Evolutionary conservation across 2,888 invertebrate genomes (phyloP).

Genomic region (Andrena praecox): DNA sequence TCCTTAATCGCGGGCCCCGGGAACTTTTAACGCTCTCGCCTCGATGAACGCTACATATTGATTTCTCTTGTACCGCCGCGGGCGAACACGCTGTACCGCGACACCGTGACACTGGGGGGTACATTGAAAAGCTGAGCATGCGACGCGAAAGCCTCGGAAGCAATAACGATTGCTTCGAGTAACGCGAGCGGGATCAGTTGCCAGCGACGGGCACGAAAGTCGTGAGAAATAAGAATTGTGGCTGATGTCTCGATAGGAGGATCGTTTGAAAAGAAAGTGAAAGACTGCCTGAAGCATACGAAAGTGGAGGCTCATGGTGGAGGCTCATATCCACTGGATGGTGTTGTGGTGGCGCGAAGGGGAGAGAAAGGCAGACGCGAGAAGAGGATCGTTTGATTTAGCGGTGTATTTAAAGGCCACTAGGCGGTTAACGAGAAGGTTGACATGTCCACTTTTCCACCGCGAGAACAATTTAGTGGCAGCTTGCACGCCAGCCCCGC

Average conservation of each 20-base stretch:
- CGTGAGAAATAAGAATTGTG: neutral
- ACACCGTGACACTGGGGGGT: neutral
- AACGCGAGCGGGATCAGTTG: neutral
- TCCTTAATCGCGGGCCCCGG: constrained; percentile 29
- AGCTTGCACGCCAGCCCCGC: constrained; percentile 62
- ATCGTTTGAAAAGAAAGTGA: no score
- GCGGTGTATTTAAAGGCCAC: constrained; percentile 71
- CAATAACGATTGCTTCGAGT: neutral
- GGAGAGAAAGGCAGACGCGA: neutral
- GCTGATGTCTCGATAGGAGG: no score
- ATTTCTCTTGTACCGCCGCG: constrained; percentile 18
- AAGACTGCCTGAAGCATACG: no score
- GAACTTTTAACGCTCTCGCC: constrained; percentile 38
- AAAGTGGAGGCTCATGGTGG: no score
- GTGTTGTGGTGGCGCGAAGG: neutral
- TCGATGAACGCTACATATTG: constrained; percentile 35
- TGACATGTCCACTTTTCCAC: constrained; percentile 69
- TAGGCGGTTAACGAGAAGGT: constrained; percentile 65
- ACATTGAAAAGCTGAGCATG: neutral
- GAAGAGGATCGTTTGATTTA: constrained; percentile 62
- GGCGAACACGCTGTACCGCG: neutral
- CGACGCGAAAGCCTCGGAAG: neutral
- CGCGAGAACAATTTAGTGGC: constrained; percentile 71
- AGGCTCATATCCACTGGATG: neutral
- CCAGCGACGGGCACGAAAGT: neutral